Evolutionary conservation across 2,888 invertebrate species (phyloP).

Genomic region (Xylophagus ater): DNA sequence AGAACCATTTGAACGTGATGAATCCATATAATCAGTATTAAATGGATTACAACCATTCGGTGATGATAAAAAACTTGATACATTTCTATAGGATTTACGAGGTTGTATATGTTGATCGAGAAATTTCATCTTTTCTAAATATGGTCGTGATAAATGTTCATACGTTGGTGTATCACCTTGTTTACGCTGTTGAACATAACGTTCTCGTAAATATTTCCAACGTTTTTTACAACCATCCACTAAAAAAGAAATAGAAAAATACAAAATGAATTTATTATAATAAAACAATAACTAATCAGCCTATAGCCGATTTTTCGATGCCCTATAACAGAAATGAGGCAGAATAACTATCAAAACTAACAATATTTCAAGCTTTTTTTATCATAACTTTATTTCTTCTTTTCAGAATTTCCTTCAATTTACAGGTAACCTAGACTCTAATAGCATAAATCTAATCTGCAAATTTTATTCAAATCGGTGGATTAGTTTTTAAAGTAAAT

Average conservation of each 20-base stretch:
- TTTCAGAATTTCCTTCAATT: no score
- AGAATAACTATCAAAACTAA: no score
- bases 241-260: constrained; percentile 21
- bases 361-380: no score
- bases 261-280: no score
- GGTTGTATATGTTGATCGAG: constrained; percentile 38
- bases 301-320: no score
- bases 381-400: no score
- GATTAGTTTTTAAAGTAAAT: no score
- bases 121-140: constrained; percentile 40
- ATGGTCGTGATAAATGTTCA: constrained; percentile 38
- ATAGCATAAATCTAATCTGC: no score
- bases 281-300: no score
- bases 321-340: no score
- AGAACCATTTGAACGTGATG: constrained; percentile 35
- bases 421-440: no score
- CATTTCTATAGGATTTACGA: constrained; percentile 37
- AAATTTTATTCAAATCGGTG: no score
- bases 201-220: constrained; percentile 38
- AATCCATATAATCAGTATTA: constrained; percentile 35
- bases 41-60: constrained; percentile 33
- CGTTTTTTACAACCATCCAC: constrained; percentile 39
- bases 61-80: constrained; percentile 33
- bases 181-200: constrained; percentile 38
- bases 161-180: constrained; percentile 38